Base-by-base conservation (phyloP, 2,113 vertebrate genomes). In the Sialia sialis region DNA sequence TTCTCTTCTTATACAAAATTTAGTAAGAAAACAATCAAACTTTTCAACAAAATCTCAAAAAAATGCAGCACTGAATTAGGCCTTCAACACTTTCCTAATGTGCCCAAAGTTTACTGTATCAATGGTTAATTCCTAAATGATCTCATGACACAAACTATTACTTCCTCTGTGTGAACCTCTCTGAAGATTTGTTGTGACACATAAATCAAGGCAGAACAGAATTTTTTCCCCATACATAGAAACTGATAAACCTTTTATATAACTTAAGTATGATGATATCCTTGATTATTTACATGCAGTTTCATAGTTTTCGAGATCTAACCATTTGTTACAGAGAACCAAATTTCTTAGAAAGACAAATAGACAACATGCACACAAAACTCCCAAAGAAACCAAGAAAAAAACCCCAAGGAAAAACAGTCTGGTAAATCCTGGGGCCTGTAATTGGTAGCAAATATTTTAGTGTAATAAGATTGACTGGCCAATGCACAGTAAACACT, bases 11-110 rank as follows among this genome's bases (percentile, higher is more conserved):
- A 22, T 32, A 38, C 34, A 67, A 89, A 93, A 44, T 70, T 36
- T 81, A 93, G 49, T 32, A 72, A 68, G 29, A 92, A 86, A 84
- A 25, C 6, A 46, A 46, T 48, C 67, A 12, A 58, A n/a, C 17
- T 27, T 91, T 87, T 90, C 79, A 74, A 46, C 62, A 87, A 75
- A 58, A 36, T 59, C 62, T 64, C 22, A 29, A 80, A 73, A 92
- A 84, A 64, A 56, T 79, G 6, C 60, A 75, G 55, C 63, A 83
- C 67, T 93, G 74, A 84, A 78, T 94, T 73, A 95, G 76, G n/a
- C 39, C 55, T 55, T 82, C 79, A 70, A 43, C 23, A 11, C 34
- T 51, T 9, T 46, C 83, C 32, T 56, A 23, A 52, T 1, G 4
- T 76, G 43, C 36, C 73, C 34, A 48, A 75, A 72, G 16, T 46